A percentile compares a stretch with the other conserved stretches of the same genome.
phyloP scores from a whole-genome alignment of 2,113 vertebrate genomes.

The Melanocharis versteri region DNA sequence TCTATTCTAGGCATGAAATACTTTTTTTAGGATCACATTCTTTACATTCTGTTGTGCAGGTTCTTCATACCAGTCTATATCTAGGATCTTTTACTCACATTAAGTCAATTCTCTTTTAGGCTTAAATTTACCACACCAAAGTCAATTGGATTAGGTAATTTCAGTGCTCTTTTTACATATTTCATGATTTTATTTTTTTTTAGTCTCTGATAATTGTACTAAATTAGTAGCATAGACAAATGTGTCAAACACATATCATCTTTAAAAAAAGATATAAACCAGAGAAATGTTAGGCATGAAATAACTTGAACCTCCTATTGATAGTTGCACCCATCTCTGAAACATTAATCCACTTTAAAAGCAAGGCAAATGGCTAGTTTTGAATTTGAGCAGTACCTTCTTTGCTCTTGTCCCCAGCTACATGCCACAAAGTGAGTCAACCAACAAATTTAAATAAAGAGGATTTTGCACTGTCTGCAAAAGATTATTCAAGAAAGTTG shows the following conservation, averaged over 20 bases:
- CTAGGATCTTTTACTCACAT: neutral
- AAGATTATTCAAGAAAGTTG: conserved; percentile 45
- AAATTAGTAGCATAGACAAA: neutral
- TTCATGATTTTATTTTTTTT: neutral
- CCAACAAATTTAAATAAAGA: conserved; percentile 39
- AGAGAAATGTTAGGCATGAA: neutral
- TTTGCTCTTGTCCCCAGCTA: neutral
- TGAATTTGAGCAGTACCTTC: neutral
- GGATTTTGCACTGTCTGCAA: conserved; percentile 19
- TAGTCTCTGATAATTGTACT: neutral
- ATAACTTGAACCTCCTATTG: neutral
- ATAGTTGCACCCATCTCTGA: neutral
- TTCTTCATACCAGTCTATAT: neutral
- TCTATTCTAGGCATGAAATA: neutral
- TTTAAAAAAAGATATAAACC: neutral
- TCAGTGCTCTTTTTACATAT: neutral
- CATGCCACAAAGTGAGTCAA: neutral
- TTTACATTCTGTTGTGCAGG: neutral
- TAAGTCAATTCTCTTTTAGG: neutral
- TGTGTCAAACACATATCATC: neutral
- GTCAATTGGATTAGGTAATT: neutral
- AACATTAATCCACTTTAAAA: neutral
- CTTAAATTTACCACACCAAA: neutral
- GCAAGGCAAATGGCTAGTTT: neutral
- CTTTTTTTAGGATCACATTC: neutral